A percentile compares a stretch with the other conserved stretches of the same genome.
These are phyloP conservation scores for Acronicta leporina DNA, from an alignment of 2,888 invertebrate species.

Conservation along the genomic window DNA sequence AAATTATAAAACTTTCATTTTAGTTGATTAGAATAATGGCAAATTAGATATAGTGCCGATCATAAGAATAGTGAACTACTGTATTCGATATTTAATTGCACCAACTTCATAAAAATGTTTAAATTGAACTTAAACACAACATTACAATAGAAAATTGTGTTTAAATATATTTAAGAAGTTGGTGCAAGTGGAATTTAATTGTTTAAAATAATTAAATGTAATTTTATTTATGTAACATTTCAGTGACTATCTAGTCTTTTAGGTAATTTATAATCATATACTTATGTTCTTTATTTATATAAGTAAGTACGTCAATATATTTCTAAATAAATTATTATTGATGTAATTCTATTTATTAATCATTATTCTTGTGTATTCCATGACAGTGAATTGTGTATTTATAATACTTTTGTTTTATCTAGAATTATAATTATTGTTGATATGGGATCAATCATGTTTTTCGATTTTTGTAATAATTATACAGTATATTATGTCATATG, in stretches of 20 bases:
- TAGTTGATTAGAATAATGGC: constrained; percentile 25
- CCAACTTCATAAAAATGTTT: too few relatives aligned
- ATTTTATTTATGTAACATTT: constrained; percentile 25
- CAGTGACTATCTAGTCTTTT: constrained; percentile 54
- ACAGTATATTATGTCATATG: constrained; percentile 14
- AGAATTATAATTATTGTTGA: constrained; percentile 52
- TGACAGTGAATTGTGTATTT: constrained; percentile 35
- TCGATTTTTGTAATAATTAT: constrained; percentile 39
- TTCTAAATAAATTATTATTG: constrained; percentile 27
- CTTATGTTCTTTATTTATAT: constrained; percentile 14
- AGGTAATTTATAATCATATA: constrained; percentile 22
- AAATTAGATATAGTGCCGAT: constrained; percentile 30
- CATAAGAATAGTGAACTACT: constrained; percentile 20
- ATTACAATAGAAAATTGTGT: too few relatives aligned
- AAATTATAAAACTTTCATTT: constrained; percentile 24
- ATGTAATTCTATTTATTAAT: constrained; percentile 21
- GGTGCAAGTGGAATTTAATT: too few relatives aligned
- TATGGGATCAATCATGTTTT: constrained; percentile 64
- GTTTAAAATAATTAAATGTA: constrained; percentile 15
- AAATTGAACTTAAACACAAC: too few relatives aligned
- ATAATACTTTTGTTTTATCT: constrained; percentile 32
- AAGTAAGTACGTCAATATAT: constrained; percentile 21
- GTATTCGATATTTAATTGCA: constrained; percentile 16
- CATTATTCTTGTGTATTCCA: constrained; percentile 42
- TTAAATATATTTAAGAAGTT: too few relatives aligned